A percentile compares a stretch with the other conserved stretches of the same genome.
phyloP scores from a whole-genome alignment of 2,113 vertebrate genomes.

The Eulemur rufifrons region DNA sequence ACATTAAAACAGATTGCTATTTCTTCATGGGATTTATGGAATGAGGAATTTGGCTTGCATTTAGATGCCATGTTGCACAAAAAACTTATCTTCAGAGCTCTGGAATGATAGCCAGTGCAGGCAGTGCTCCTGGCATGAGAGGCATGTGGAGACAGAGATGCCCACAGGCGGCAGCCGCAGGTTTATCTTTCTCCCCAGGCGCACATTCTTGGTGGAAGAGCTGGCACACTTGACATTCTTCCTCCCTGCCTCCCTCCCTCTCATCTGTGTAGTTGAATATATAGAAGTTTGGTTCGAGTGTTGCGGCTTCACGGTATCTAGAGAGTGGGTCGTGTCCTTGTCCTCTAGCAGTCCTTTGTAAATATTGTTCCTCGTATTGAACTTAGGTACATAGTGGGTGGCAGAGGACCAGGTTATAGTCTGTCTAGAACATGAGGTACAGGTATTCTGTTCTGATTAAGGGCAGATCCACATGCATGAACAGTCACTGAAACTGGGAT shows the following conservation, averaged over 20 bases:
- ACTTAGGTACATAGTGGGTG: not conserved
- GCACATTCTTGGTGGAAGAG: accelerated
- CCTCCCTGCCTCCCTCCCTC: accelerated
- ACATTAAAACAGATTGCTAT: not conserved
- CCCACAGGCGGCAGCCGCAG: not conserved
- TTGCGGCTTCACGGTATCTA: not conserved
- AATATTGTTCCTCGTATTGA: not conserved
- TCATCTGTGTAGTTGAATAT: accelerated
- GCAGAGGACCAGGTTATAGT: too few species aligned
- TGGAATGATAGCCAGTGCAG: not conserved
- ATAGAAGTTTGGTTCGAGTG: accelerated
- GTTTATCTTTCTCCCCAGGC: not conserved
- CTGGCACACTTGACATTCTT: not conserved
- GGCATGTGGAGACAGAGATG: not conserved
- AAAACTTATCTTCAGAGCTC: not conserved
- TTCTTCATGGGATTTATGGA: not conserved
- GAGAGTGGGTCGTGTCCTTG: accelerated
- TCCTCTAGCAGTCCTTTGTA: not conserved
- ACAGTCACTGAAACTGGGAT: not conserved
- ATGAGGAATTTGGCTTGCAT: slow-evolving; percentile 26
- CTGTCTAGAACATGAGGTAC: not conserved
- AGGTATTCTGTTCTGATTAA: not conserved
- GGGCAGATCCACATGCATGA: not conserved
- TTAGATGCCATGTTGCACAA: not conserved
- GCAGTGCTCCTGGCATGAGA: not conserved